Percentiles rank a stretch among this genome's conserved stretches.
Evolutionary conservation across 2,888 invertebrate species (phyloP).

Genomic region (Eupithecia pulchellata): DNA sequence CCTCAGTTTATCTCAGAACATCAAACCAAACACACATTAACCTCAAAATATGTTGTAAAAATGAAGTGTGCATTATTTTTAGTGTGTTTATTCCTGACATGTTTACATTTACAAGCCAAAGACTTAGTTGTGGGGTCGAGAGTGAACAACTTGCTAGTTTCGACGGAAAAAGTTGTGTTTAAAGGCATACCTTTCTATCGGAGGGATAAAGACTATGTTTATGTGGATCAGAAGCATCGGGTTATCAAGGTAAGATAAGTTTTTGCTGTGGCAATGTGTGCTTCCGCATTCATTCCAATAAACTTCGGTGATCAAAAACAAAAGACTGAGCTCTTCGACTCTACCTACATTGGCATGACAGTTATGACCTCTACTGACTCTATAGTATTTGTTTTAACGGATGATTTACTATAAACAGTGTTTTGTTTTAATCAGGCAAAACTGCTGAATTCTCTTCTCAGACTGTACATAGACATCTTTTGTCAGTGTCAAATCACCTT

Average conservation of each 20-base stretch:
- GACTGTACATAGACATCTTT: neutral
- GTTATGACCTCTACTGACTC: too few species aligned
- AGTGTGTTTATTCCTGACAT: constrained; percentile 56
- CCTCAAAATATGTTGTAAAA: constrained; percentile 53
- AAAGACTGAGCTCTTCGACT: neutral
- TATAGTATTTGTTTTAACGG: too few species aligned
- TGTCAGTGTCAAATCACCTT: neutral
- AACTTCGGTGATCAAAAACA: too few species aligned
- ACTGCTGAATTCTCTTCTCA: neutral
- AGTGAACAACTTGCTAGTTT: constrained; percentile 73
- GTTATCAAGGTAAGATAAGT: constrained; percentile 68
- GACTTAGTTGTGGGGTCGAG: constrained; percentile 70
- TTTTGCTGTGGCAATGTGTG: neutral
- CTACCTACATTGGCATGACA: too few species aligned
- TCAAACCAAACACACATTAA: constrained; percentile 54
- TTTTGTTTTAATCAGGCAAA: neutral
- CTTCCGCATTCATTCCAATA: neutral
- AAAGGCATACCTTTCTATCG: constrained; percentile 62
- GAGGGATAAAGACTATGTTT: constrained; percentile 73
- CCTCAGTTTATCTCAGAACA: constrained; percentile 50
- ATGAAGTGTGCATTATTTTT: constrained; percentile 63
- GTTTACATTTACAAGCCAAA: constrained; percentile 63
- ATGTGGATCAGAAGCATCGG: constrained; percentile 68
- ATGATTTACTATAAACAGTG: too few species aligned
- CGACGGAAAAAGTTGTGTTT: constrained; percentile 69